Percentiles rank a stretch among this genome's conserved stretches.
These are phyloP conservation scores for Excalfactoria chinensis DNA, from an alignment of 2,113 vertebrate species.

Conservation along the genomic window DNA sequence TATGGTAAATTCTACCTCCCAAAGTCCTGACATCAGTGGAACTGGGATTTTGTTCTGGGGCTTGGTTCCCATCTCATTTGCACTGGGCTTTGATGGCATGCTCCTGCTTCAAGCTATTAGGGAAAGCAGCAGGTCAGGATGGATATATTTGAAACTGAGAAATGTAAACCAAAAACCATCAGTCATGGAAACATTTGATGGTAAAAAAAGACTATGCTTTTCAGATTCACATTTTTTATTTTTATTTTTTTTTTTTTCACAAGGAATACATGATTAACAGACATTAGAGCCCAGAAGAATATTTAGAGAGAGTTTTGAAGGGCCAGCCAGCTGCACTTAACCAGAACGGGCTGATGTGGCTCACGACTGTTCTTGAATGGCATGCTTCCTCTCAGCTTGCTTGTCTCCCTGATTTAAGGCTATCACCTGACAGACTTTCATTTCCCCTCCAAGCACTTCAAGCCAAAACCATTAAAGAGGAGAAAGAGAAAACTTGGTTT, in stretches of 20 bases:
- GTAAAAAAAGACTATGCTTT: not conserved
- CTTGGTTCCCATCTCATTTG: not conserved
- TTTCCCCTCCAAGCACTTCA: not conserved
- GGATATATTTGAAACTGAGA: not conserved
- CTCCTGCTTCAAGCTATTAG: not conserved
- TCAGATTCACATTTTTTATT: not conserved
- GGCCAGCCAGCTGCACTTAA: not conserved
- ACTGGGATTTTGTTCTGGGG: not conserved
- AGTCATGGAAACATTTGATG: not conserved
- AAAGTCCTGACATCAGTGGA: not conserved
- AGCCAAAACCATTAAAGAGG: not conserved
- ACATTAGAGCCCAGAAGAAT: not conserved
- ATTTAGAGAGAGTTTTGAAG: not conserved
- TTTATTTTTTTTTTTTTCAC: not conserved
- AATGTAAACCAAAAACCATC: not conserved
- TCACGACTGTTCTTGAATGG: not conserved
- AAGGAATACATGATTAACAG: not conserved
- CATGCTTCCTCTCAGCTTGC: not conserved
- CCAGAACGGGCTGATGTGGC: not conserved
- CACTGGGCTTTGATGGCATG: not conserved
- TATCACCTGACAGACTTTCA: not conserved
- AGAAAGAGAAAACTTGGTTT: not conserved
- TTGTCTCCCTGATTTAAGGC: not conserved
- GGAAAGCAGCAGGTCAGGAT: not conserved
- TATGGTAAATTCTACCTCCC: not conserved